Base-by-base conservation (phyloP, 2,113 vertebrate species). In the Machaerirhynchus nigripectus region DNA sequence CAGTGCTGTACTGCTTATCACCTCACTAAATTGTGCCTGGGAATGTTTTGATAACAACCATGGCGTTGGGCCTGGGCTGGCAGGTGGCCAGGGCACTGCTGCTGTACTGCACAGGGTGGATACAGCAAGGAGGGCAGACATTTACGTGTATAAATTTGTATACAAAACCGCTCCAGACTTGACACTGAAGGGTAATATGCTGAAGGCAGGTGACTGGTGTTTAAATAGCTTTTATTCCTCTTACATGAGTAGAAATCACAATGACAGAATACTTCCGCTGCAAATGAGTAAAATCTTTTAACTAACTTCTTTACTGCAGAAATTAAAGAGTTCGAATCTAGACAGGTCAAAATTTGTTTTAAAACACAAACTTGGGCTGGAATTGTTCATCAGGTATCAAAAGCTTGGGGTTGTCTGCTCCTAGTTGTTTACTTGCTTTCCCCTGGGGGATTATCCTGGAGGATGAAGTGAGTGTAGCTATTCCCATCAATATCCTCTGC, bases 361-460 rank as follows among this genome's bases (percentile, higher is more conserved):
- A 69, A 88, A 75, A n/a, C 9, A 31, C 22, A 57, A 2, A 6
- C 0, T 1, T 12, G 6, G 42, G 10, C 24, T 83, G 26, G 24
- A 88, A 60, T 46, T 69, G 74, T 57, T 82, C 22, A 82, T n/a
- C 42, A 57, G 53, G 12, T 88, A 69, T 61, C 55, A 73, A 73
- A 73, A 86, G 44, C 75, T 9, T 68, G 63, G 6, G 7, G 6
- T 14, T 60, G 55, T 77, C 83, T 71, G 40, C 17, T n/a, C 55
- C 27, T 47, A 40, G 27, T 8, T 79, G 57, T 87, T 93, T 80
- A 68, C 20, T 61, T 83, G 53, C 21, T 85, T 93, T 92, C 11
- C 23, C 26, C 42, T 70, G 55, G 40, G 80, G 40, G 71, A 86
- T 92, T 86, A 95, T 50, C 30, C 55, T 61, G 55, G 39, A 80